Evolutionary conservation across 2,888 invertebrate species (phyloP).

Genomic region (Agrotis puta): DNA sequence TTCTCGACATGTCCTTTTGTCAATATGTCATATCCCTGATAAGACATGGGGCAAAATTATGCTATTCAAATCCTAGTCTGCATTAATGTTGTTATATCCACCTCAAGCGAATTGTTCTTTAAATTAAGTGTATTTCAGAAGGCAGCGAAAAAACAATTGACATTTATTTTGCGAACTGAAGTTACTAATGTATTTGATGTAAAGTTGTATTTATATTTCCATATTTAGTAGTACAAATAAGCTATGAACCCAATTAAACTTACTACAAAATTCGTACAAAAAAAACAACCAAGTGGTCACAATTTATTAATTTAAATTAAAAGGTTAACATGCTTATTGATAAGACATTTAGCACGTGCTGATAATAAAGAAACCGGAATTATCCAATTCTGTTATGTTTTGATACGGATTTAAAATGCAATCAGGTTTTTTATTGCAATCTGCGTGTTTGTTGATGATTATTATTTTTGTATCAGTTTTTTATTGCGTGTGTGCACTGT

Average conservation of each 20-base stretch:
- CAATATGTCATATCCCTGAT: no score
- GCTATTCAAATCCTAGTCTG: no score
- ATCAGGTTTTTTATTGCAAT: slow-evolving; percentile 18
- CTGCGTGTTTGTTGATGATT: background rate
- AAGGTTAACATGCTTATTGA: slow-evolving; percentile 26
- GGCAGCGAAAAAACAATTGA: no score
- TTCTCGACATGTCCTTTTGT: no score
- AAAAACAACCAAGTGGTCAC: slow-evolving; percentile 8
- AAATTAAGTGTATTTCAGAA: no score
- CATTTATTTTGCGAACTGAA: no score
- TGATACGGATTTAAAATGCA: slow-evolving; percentile 21
- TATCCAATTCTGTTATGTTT: background rate
- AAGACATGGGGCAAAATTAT: no score
- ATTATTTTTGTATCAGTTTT: slow-evolving; percentile 1
- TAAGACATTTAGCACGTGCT: slow-evolving; percentile 28
- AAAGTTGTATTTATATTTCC: no score
- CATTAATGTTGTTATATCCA: no score
- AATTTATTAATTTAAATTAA: slow-evolving; percentile 10
- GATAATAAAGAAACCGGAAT: slow-evolving; percentile 27
- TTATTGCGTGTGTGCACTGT: slow-evolving; percentile 2
- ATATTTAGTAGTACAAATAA: background rate
- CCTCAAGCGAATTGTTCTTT: no score
- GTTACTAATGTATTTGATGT: no score
- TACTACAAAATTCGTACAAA: background rate
- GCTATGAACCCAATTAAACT: background rate